Conservation (phyloP, 2,888 invertebrate genomes). For the Dynastes hyllus region DNA sequence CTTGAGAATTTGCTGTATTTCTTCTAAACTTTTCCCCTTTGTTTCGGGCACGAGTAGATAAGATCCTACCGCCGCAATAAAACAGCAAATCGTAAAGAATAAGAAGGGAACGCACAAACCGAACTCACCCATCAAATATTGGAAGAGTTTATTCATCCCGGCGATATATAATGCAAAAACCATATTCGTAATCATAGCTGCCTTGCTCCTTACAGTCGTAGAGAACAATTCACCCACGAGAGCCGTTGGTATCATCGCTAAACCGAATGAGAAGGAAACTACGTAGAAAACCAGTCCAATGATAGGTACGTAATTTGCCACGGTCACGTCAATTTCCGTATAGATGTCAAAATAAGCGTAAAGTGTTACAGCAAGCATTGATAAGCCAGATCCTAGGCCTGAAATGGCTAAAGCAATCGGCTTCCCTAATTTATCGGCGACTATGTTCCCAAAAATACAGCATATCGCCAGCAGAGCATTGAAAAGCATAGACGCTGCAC, state of each 20-base stretch:
- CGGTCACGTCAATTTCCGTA: conserved; percentile 53
- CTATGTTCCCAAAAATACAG: conserved; percentile 55
- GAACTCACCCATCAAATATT: conserved; percentile 59
- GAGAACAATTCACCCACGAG: conserved; percentile 62
- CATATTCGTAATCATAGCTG: conserved; percentile 59
- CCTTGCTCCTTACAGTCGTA: conserved; percentile 60
- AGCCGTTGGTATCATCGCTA: conserved; percentile 58
- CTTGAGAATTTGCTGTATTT: conserved; percentile 67
- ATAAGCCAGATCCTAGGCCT: conserved; percentile 57
- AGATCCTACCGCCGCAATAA: conserved; percentile 60
- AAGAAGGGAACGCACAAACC: conserved; percentile 63
- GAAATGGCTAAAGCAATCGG: conserved; percentile 61
- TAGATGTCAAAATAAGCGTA: conserved; percentile 61
- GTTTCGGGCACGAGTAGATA: conserved; percentile 66
- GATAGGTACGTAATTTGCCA: conserved; percentile 56
- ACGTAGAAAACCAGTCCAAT: conserved; percentile 58
- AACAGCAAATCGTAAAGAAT: conserved; percentile 59
- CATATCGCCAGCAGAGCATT: conserved; percentile 54
- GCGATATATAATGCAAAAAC: conserved; percentile 59
- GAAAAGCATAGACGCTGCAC: conserved; percentile 62
- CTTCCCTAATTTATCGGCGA: conserved; percentile 63
- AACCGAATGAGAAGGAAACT: conserved; percentile 57
- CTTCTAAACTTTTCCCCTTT: conserved; percentile 67
- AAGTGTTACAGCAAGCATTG: conserved; percentile 58
- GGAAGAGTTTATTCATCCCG: conserved; percentile 62